Evolutionary conservation across 1,140 invertebrate species (phyloP), one percentile per base, ranked within the genome.

Genomic region (Drosophila suzukii): DNA sequence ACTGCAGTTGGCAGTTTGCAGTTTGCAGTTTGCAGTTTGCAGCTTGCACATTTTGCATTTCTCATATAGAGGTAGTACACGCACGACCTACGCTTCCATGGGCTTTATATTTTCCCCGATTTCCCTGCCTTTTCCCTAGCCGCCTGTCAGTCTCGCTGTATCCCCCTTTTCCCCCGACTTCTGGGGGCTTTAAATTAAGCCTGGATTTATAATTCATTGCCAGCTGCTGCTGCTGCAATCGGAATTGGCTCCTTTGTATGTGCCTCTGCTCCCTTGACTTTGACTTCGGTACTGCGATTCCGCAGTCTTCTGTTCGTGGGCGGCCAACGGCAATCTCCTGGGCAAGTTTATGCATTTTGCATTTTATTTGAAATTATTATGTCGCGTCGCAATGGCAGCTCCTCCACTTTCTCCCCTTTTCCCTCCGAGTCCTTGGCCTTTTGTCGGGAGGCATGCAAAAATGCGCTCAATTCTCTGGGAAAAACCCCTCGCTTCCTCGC

Each of bases 331-430:
- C 74, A 60, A 71, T 78, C 76, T 72, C 76, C 36, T 65, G 76
- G 66, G 59, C 58, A 78, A 78, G 76, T 78, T 76, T 88, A 88
- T 88, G 84, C 84, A 88, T 88, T 89, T 88, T 89, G 84, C 84
- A 88, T 88, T 88, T 88, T 89, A 88, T 88, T 88, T 88, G 80
- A 88, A 88, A 89, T 88, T 88, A 88, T 88, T 88, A 89, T 88
- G 84, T 89, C 84, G 84, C 84, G 84, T 78, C 77, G 84, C 76
- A 71, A 34, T 56, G 58, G 56, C 62, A 67, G 30, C 34, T 44
- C 70, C 49, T 13, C 44, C 10, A 6, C 44, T 46, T 54, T n/a
- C n/a, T 34, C 11, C 24, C 34, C 12, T 39, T 34, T 17, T 3
- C 11, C 39, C 12, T 39, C 44, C 13, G 24, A n/a, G 17, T 10